Evolutionary conservation across 2,113 vertebrate genomes (phyloP), one percentile per base, ranked within the genome.

Genomic region (Salminus brasiliensis): DNA sequence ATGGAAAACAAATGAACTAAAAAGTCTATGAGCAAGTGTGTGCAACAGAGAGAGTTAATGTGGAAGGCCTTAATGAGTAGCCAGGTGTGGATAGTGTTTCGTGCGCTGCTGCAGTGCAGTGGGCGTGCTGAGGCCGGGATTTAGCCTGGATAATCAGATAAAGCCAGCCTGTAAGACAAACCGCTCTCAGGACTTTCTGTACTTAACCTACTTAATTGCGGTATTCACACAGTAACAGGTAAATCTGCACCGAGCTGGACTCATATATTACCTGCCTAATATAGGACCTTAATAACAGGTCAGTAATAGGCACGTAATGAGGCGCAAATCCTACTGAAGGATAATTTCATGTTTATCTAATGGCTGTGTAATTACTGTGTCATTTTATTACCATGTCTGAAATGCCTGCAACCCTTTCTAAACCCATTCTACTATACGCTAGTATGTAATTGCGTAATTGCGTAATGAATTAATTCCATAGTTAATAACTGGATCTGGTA

Each of bases 131-230:
- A 69, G 74, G 65, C 30, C 10, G 47, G 83, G 81, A 83, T 83
- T 88, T 88, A 86, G 76, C 76, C 55, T 47, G 36, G 74, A 80
- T 86, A 85, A 89, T 89, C 82, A 85, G 88, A 89, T 89, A 73
- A 84, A 73, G 78, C 79, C 77, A 68, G 83, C 83, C 57, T 86
- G 78, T 72, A 79, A 83, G 81, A 82, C 81, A 77, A 84, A 80
- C 59, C 76, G 80, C 79, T 84, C 66, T 73, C 55, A 57, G 79
- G 84, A 74, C 63, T 85, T 85, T 52, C 79, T 74, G 82, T 73
- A 79, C 68, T 89, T 88, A 86, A 77, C 85, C 84, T 86, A 81
- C 83, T 88, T 83, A 84, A 79, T 70, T 75, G 72, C 10, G 63
- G 76, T 62, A 45, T 67, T 81, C 52, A 79, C 74, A 62, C 59